A percentile compares a stretch with the other conserved stretches of the same genome.
Evolutionary conservation across 2,888 invertebrate genomes (phyloP).

Genomic region (Melanotus villosus): DNA sequence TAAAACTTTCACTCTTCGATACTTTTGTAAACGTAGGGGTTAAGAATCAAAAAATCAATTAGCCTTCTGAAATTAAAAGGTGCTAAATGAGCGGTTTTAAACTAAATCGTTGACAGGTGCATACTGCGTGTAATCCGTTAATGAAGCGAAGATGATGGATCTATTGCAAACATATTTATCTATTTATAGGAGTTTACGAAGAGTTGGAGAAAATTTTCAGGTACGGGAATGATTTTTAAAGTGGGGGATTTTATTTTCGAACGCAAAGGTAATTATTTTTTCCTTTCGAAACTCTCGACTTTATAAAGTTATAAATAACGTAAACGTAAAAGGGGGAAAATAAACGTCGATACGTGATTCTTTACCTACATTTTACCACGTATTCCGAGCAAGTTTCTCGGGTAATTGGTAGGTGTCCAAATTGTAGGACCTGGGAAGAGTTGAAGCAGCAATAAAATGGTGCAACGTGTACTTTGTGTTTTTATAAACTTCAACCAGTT

Average conservation of each 20-base stretch:
- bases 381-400: background rate
- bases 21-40: background rate
- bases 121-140: constrained; percentile 11
- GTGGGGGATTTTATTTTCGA: background rate
- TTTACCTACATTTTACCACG: constrained; percentile 4
- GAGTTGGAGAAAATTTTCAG: background rate
- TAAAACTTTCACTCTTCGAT: background rate
- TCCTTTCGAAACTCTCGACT: constrained; percentile 5
- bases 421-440: constrained; percentile 21
- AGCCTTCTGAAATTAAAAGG: constrained; percentile 11
- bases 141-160: constrained; percentile 26
- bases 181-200: constrained; percentile 6
- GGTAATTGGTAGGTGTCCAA: constrained; percentile 23
- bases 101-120: constrained; percentile 14
- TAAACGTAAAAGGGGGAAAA: background rate
- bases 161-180: constrained; percentile 11
- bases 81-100: constrained; percentile 10
- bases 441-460: constrained; percentile 1
- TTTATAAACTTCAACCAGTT: constrained; percentile 21
- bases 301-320: constrained; percentile 9
- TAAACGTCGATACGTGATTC: constrained; percentile 3
- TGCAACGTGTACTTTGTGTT: constrained; percentile 28
- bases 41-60: constrained; percentile 11
- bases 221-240: constrained; percentile 2
- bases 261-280: constrained; percentile 3